Evolutionary conservation across 2,113 vertebrate genomes (phyloP).

Genomic region (Turdus rufiventris): DNA sequence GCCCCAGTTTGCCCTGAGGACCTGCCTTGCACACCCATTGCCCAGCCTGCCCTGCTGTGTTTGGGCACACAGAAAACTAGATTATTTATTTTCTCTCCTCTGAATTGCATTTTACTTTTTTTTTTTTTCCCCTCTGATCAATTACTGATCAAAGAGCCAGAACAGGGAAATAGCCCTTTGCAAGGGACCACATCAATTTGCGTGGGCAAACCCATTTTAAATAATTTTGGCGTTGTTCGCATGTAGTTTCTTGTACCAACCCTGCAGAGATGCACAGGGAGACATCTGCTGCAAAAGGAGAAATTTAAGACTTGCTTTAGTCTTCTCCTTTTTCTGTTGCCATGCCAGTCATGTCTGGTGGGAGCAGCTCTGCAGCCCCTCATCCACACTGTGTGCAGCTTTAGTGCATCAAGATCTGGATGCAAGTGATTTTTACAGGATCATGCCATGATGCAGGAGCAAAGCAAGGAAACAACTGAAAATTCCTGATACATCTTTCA

Average conservation of each 20-base stretch:
- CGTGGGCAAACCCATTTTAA: not conserved
- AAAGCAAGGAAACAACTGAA: not conserved
- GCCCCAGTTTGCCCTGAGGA: not conserved
- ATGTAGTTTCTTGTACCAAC: not conserved
- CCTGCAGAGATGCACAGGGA: not conserved
- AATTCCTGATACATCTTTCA: not conserved
- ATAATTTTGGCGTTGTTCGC: not conserved
- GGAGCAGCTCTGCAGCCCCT: not conserved
- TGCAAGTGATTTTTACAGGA: not conserved
- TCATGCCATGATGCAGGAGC: not conserved
- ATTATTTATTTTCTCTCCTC: not conserved
- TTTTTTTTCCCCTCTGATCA: not conserved
- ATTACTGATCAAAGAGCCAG: not conserved
- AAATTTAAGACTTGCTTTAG: not conserved
- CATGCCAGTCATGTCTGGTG: fast-evolving
- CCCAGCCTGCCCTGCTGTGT: not conserved
- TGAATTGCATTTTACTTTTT: not conserved
- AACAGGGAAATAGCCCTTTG: not conserved
- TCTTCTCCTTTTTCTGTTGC: not conserved
- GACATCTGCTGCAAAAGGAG: not conserved
- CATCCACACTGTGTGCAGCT: not conserved
- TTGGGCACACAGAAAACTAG: not conserved
- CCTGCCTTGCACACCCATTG: fast-evolving
- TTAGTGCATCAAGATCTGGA: not conserved
- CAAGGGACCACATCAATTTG: not conserved